Evolutionary conservation across 2,888 invertebrate species (phyloP), one percentile per base, ranked within the genome.

Genomic region (Netelia melanura): DNA sequence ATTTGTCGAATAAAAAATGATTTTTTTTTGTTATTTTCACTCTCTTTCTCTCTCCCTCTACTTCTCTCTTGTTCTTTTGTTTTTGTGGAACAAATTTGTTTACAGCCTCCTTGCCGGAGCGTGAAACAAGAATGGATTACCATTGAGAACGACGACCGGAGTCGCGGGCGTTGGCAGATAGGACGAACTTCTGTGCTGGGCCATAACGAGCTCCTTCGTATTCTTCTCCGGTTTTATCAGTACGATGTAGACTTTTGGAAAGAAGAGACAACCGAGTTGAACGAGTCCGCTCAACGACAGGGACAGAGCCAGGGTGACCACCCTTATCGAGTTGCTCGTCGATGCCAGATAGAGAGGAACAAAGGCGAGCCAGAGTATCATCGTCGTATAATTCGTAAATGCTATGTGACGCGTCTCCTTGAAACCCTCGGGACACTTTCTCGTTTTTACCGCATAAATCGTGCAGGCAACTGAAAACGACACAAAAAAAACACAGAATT

Each of bases 361-460:
- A 87, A 95, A 95, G 0, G 95, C 95, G 74, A 95, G 90, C 95
- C 95, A 95, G 23, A 95, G 93, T 48, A 95, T 93, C 87, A 95
- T 94, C 25, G 95, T 95, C 1, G 95, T 95, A 90, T 95, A 95
- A 88, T 95, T 95, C 14, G 95, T 95, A 89, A 95, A 95, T 6
- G 95, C 95, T 79, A 95, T 95, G 89, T 94, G 94, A 10, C 95
- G 93, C 0, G 95, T 94, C 90, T 95, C 95, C 90, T 95, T 95
- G 91, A 95, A 95, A 1, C 95, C 95, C 82, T 95, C 95, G 0
- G 95, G 95, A 86, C 95, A 95, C 88, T 95, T 95, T 71, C 95
- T 90, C 8, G 95, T 95, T 89, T 95, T 95, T 81, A 95, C 93
- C 17, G 95, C 95, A 89, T 95, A 95, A 10, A 95, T 92, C 0